Evolutionary conservation across 2,797 vertebrate genomes (phyloP).

Genomic region (Anisognathus igniventris): DNA sequence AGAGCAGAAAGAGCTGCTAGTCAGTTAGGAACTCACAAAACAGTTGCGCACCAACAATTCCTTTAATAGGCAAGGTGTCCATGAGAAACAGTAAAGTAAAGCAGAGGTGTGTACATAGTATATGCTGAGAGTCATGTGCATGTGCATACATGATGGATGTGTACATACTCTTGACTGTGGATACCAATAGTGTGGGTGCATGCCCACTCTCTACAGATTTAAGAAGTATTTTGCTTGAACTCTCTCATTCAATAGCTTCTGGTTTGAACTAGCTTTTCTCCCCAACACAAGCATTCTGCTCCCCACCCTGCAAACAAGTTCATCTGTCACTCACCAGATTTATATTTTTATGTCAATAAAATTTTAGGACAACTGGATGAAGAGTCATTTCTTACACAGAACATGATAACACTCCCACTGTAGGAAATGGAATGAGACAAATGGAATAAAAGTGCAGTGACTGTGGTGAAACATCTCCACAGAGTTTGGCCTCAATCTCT

Average conservation of each 20-base stretch:
- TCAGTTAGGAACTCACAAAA: slow-evolving; percentile 40
- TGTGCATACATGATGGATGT: not conserved
- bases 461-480: slow-evolving; percentile 42
- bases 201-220: slow-evolving; percentile 17
- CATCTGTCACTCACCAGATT: not conserved
- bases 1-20: slow-evolving; percentile 48
- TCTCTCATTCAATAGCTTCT: not conserved
- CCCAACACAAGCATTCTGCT: not conserved
- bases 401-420: slow-evolving; percentile 22
- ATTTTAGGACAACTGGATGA: slow-evolving; percentile 37
- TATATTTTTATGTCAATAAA: not conserved
- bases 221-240: not conserved
- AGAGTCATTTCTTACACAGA: slow-evolving; percentile 41
- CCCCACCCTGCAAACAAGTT: not conserved
- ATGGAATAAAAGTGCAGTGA: slow-evolving; percentile 53
- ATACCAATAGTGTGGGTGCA: not conserved
- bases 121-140: slow-evolving; percentile 27
- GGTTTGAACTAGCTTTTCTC: not conserved
- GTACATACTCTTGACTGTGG: not conserved
- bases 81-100: slow-evolving; percentile 12
- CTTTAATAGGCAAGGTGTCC: slow-evolving; percentile 43
- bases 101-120: slow-evolving; percentile 40
- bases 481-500: slow-evolving; percentile 27
- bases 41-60: slow-evolving; percentile 32
- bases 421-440: slow-evolving; percentile 53